These are phyloP conservation scores for Morbakka virulenta DNA, from an alignment of 30 jellyfish, hydroid and myxozoan species.

Conservation along the genomic window DNA sequence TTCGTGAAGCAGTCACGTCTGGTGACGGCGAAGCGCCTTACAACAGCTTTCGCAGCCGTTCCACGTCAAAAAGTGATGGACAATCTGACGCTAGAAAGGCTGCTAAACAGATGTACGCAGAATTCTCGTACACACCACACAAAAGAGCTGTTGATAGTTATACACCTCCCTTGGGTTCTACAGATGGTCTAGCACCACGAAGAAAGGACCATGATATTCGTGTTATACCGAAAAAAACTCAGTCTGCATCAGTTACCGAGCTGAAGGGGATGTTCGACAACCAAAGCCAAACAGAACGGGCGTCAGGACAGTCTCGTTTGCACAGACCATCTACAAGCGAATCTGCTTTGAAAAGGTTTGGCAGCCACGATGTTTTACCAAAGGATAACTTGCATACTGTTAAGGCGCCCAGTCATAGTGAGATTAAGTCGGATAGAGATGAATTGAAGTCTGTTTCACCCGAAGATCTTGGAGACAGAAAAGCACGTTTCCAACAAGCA, in stretches of 20 bases:
- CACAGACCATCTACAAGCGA: neutral
- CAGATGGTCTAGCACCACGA: constrained; percentile 15
- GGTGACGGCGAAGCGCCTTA: constrained; percentile 41
- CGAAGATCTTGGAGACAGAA: constrained; percentile 8
- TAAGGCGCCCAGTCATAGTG: neutral
- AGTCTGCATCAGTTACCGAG: constrained; percentile 21
- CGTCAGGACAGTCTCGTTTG: neutral
- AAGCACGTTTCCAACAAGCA: constrained; percentile 28
- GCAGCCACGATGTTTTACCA: neutral
- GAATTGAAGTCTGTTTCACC: neutral
- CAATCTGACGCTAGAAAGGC: constrained; percentile 39
- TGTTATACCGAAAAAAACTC: constrained; percentile 40
- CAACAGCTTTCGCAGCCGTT: constrained; percentile 22
- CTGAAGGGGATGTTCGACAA: constrained; percentile 6
- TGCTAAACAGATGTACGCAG: constrained; percentile 59
- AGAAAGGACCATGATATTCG: constrained; percentile 52
- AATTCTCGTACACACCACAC: constrained; percentile 66
- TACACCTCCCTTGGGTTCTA: neutral
- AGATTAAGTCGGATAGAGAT: neutral
- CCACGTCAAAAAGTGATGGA: neutral
- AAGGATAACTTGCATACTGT: neutral
- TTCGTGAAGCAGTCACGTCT: constrained; percentile 1
- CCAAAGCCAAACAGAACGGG: neutral
- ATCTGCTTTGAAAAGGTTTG: neutral
- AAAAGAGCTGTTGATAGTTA: constrained; percentile 9